Evolutionary conservation across 2,888 invertebrate species (phyloP), one percentile per base, ranked within the genome.

Genomic region (Perizoma flavofasciatum): DNA sequence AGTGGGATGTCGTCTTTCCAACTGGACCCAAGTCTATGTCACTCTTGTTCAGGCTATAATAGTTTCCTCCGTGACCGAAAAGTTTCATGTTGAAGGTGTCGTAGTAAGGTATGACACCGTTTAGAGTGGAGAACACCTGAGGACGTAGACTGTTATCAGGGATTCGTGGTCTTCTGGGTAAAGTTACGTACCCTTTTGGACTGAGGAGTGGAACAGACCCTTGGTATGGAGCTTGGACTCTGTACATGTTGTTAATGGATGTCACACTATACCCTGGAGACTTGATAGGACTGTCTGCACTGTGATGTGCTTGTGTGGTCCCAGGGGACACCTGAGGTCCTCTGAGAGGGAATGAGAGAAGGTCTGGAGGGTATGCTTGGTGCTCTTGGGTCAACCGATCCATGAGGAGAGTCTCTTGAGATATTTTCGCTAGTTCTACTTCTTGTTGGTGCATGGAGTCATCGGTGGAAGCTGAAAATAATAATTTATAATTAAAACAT

Each of bases 51-150:
- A 97, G 82, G 65, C 96, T 96, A 56, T 95, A 92, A 49, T 94
- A 95, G 34, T 96, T 96, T 55, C 95, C 96, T 11, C 97, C 96
- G 57, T 96, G 95, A 0, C 95, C 96, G n/a, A 97, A 96, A n/a
- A 97, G 95, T 54, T 97, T 94, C 59, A 95, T 92, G 0, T 97
- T 97, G 47, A 97, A 93, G 72, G 96, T 96, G 76, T 97, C 97
- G 79, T 97, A 97, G 64, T 86, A 89, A 0, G 91, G 91, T 60
- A 94, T 90, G 4, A 93, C 88, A 7, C 94, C 93, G 54, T 93
- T 87, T 1, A 88, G 49, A 4, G 84, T 86, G 0, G 79, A 82
- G 67, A 93, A 85, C 0, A 90, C 88, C 73, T 86, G 88, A 2
- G 93, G 81, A 57, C 83, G 64, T 78, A 89, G 35, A 86, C 87